phyloP scores from a whole-genome alignment of 2,113 vertebrate genomes.

The Scophthalmus maximus region DNA sequence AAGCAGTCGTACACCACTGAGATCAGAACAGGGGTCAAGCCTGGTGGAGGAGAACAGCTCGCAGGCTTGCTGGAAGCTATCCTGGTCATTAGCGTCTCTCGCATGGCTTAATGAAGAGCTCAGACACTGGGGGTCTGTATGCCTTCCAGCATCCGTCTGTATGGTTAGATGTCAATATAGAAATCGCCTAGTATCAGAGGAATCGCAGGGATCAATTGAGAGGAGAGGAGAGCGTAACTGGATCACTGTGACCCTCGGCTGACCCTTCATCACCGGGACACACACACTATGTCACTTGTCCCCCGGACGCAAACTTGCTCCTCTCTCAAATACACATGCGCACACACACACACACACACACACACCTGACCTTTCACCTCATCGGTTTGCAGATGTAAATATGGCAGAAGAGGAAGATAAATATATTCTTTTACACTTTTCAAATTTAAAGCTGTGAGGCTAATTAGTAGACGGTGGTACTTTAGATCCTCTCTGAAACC shows the following conservation, averaged over 20 bases:
- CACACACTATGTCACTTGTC: constrained; percentile 47
- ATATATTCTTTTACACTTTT: neutral
- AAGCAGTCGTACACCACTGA: constrained; percentile 3
- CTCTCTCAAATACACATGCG: constrained; percentile 15
- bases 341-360: constrained; percentile 21
- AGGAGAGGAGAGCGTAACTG: constrained; percentile 56
- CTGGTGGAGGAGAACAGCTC: constrained; percentile 41
- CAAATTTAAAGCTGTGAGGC: neutral
- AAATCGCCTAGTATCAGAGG: constrained; percentile 57
- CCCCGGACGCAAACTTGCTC: constrained; percentile 4
- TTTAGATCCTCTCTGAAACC: neutral
- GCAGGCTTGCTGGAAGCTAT: constrained; percentile 56
- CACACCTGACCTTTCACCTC: constrained; percentile 34
- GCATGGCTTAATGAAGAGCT: constrained; percentile 63
- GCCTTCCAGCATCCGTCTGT: constrained; percentile 66
- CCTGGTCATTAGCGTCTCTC: constrained; percentile 64
- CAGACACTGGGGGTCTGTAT: constrained; percentile 57
- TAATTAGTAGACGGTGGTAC: too few species aligned
- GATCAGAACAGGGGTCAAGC: constrained; percentile 55
- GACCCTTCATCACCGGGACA: constrained; percentile 65
- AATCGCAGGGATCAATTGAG: constrained; percentile 65
- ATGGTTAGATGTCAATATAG: constrained; percentile 65
- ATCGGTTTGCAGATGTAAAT: neutral
- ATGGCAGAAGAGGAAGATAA: neutral
- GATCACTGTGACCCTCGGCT: constrained; percentile 62